Evolutionary conservation across 1,140 invertebrate species (phyloP), one percentile per base, ranked within the genome.

Genomic region (Rhagoletis zephyria): DNA sequence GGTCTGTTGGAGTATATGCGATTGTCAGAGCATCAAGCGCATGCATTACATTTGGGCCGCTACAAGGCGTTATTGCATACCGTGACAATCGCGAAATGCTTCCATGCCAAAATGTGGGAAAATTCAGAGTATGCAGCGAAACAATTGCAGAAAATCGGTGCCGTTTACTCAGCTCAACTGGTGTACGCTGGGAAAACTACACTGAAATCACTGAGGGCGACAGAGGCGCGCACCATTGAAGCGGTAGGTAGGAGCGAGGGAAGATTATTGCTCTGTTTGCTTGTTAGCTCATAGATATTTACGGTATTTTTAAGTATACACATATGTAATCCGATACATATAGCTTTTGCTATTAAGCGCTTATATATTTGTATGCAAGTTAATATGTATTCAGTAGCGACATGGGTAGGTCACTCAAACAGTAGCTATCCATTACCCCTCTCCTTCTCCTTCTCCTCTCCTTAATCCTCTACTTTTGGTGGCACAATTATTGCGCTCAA

Each of bases 211-310:
- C 91, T 97, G 59, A 92, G 94, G 85, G 94, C 95, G 85, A 94
- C 95, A 30, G 95, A 96, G 94, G 96, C 96, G 12, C 94, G 96
- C 91, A 95, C 96, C 91, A 93, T 97, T 87, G 96, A 97, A 94
- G 92, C 96, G 93, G 96, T 96, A 92, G 92, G 90, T 90, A 45
- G 40, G 40, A 61, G 42, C 40, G 40, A 48, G 42, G 74, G 74
- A 56, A 77, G 42, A 56, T 81, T 56, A 56, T 56, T 56, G 48
- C 67, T 81, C 74, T 81, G 74, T 56, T 81, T 81, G 74, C 74
- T 56, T 81, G 16, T 56, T 42, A n/a, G 74, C 16, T 81, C 74
- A 81, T 81, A 77, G 45, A 56, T 77, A 56, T 51, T 48, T 77
- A 56, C 48, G 1, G 48, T 81, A 81, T 51, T 56, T 81, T 14